A percentile compares a stretch with the other conserved stretches of the same genome.
Evolutionary conservation across 2,888 invertebrate genomes (phyloP).

Genomic region (Cephus rjabovi): DNA sequence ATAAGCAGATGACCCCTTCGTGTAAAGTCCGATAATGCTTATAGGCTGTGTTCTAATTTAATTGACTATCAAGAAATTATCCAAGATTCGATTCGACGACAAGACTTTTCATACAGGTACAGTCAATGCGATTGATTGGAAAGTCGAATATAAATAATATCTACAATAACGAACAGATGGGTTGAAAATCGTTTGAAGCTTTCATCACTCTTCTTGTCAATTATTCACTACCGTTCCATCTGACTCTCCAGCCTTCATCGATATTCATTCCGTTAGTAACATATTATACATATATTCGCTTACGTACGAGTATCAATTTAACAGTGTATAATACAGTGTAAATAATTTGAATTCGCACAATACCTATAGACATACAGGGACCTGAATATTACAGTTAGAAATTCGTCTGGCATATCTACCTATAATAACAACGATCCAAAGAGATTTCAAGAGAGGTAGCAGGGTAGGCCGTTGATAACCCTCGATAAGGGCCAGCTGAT

Average conservation of each 20-base stretch:
- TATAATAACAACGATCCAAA: background rate
- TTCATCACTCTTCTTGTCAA: background rate
- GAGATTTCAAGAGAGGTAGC: background rate
- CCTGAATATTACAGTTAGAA: background rate
- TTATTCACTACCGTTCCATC: background rate
- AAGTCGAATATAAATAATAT: background rate
- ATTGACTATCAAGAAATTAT: background rate
- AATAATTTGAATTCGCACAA: background rate
- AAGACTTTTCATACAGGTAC: background rate
- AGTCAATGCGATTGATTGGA: background rate
- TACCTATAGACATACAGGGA: background rate
- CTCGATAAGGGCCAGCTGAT: constrained; percentile 5
- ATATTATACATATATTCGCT: too few relatives aligned
- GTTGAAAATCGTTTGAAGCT: background rate
- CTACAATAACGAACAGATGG: background rate
- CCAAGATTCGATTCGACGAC: background rate
- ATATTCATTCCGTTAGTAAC: too few relatives aligned
- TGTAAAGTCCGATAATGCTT: background rate
- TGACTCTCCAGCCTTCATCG: too few relatives aligned
- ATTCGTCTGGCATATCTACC: background rate
- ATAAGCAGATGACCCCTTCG: too few relatives aligned
- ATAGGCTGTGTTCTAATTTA: background rate
- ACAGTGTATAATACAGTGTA: too few relatives aligned
- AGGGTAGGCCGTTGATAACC: background rate
- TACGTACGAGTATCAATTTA: too few relatives aligned